Evolutionary conservation across 2,888 invertebrate genomes (phyloP).

Genomic region (Patella pellucida): DNA sequence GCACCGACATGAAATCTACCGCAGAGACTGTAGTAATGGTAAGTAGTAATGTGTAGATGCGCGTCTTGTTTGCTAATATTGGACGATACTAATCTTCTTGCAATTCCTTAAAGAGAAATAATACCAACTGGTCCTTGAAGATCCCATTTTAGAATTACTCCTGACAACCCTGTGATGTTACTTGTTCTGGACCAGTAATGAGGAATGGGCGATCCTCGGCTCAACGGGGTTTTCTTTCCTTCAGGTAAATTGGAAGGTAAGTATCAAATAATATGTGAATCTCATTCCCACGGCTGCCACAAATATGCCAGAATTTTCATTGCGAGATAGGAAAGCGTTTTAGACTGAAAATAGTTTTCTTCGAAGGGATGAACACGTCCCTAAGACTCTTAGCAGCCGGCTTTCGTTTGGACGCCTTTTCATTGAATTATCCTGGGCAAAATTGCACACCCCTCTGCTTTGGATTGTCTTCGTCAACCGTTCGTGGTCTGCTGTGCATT

Average conservation of each 20-base stretch:
- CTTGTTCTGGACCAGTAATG: constrained; percentile 25
- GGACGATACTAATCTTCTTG: too few species aligned
- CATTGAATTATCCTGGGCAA: too few species aligned
- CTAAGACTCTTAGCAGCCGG: too few species aligned
- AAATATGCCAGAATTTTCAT: constrained; percentile 17
- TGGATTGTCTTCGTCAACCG: too few species aligned
- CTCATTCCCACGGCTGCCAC: constrained; percentile 13
- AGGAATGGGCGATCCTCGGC: constrained; percentile 14
- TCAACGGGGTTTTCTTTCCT: constrained; percentile 22
- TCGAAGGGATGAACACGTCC: neutral
- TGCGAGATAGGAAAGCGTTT: constrained; percentile 18
- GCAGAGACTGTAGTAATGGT: too few species aligned
- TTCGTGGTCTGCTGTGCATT: too few species aligned
- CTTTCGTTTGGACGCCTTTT: too few species aligned
- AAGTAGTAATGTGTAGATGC: too few species aligned
- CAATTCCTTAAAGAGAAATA: neutral
- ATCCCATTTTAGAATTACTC: constrained; percentile 18
- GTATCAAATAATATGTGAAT: constrained; percentile 26
- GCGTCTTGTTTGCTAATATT: too few species aligned
- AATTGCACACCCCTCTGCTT: too few species aligned
- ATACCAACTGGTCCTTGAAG: constrained; percentile 23
- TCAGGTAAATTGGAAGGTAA: constrained; percentile 9
- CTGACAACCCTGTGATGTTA: constrained; percentile 8
- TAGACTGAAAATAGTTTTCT: neutral
- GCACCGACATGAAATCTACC: too few species aligned